Evolutionary conservation across 2,888 invertebrate species (phyloP).

Genomic region (Agelastica alni): DNA sequence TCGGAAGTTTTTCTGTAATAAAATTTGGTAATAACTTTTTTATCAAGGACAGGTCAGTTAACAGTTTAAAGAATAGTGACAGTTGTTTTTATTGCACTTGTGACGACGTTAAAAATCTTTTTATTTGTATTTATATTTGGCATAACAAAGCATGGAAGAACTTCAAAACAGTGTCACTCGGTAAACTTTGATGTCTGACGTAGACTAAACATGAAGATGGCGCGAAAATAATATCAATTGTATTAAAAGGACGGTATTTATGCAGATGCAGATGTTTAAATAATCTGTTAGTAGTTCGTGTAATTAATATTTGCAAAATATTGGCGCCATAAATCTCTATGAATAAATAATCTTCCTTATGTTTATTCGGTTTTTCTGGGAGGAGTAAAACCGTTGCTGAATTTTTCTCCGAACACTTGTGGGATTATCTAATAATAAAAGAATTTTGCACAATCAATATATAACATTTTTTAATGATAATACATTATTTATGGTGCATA

Average conservation of each 20-base stretch:
- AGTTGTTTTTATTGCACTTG: no score
- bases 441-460: no score
- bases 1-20: no score
- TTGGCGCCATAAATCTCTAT: neutral
- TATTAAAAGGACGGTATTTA: neutral
- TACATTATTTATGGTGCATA: no score
- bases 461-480: no score
- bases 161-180: neutral
- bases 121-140: neutral
- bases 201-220: conserved; percentile 1
- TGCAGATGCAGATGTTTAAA: conserved; percentile 3
- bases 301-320: neutral
- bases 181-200: neutral
- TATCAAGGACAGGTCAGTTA: no score
- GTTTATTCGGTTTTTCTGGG: neutral
- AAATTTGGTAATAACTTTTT: no score
- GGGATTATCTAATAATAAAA: no score
- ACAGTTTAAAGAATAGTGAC: no score
- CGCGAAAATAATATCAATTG: neutral
- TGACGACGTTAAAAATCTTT: neutral
- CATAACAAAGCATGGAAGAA: neutral
- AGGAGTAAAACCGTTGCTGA: neutral
- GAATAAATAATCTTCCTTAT: neutral
- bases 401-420: neutral
- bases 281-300: neutral